A percentile compares a stretch with the other conserved stretches of the same genome.
These are phyloP conservation scores for Hippoglossus hippoglossus DNA, from an alignment of 2,797 vertebrate genomes.

Conservation along the genomic window DNA sequence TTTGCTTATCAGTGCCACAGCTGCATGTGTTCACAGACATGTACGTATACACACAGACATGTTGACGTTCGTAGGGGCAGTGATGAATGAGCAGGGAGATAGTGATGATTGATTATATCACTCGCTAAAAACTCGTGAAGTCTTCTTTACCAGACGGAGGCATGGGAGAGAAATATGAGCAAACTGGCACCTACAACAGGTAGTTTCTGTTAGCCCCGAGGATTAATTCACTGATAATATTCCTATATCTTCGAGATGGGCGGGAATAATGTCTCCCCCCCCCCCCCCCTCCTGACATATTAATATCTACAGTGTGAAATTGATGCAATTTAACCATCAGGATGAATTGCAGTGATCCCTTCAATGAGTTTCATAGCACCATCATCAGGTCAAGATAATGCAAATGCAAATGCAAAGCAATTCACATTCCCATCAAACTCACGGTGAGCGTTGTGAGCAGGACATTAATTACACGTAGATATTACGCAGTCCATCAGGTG, in stretches of 20 bases:
- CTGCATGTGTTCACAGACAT: constrained; percentile 71
- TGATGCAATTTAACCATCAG: not conserved
- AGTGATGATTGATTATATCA: constrained; percentile 25
- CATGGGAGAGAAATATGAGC: not conserved
- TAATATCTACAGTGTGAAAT: too few relatives aligned
- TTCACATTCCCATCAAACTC: too few relatives aligned
- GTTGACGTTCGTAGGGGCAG: constrained; percentile 6
- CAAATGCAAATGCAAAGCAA: too few relatives aligned
- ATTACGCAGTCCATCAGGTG: too few relatives aligned
- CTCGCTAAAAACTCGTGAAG: not conserved
- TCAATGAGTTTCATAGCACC: not conserved
- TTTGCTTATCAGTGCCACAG: constrained; percentile 67
- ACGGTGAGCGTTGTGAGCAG: too few relatives aligned
- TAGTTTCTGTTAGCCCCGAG: not conserved
- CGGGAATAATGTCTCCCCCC: too few relatives aligned
- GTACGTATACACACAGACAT: constrained; percentile 6
- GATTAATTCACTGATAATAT: too few relatives aligned
- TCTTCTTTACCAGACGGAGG: not conserved
- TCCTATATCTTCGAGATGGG: too few relatives aligned
- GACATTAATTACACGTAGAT: too few relatives aligned
- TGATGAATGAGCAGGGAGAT: constrained; percentile 11
- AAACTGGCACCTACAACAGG: not conserved
- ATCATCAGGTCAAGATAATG: too few relatives aligned
- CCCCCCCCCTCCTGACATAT: too few relatives aligned
- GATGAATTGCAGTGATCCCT: not conserved